A percentile compares a stretch with the other conserved stretches of the same genome.
Conservation (phyloP, 35 echinoderm and acorn worm species). For the Patiria miniata region DNA sequence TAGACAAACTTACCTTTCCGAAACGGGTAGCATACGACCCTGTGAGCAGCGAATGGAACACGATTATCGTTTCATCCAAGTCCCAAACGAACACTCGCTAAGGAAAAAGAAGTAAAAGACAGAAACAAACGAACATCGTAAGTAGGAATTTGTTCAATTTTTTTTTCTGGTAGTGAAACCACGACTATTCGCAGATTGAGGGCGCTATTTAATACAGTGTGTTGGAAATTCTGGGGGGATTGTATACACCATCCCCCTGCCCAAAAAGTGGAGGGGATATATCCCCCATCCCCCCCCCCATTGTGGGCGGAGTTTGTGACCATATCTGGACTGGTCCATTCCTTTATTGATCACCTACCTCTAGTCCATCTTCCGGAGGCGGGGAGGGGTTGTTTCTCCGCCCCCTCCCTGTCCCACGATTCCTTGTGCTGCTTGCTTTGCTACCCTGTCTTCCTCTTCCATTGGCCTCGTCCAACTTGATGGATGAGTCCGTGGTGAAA, state of each 20-base stretch:
- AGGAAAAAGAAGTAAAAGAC: not conserved
- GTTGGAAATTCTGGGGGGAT: no score
- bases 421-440: conserved; percentile 35
- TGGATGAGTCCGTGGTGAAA: conserved; percentile 88
- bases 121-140: not conserved
- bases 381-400: conserved; percentile 86
- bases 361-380: conserved; percentile 83
- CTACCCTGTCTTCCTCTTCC: conserved; percentile 58
- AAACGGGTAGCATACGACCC: conserved; percentile 97
- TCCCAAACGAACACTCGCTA: conserved; percentile 99
- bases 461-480: conserved; percentile 84
- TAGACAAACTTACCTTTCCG: conserved; percentile 80
- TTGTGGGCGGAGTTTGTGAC: no score
- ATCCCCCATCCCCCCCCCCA: no score
- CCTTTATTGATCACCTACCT: conserved; percentile 49
- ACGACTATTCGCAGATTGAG: no score
- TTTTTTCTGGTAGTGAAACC: no score
- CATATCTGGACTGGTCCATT: no score
- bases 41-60: conserved; percentile 97
- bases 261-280: no score
- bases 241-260: no score
- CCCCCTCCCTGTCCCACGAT: conserved; percentile 72
- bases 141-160: no score
- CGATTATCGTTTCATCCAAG: conserved; percentile 98
- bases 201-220: no score